A percentile compares a stretch with the other conserved stretches of the same genome.
Conservation (phyloP, 2,888 invertebrate genomes). For the Penaeus monodon region DNA sequence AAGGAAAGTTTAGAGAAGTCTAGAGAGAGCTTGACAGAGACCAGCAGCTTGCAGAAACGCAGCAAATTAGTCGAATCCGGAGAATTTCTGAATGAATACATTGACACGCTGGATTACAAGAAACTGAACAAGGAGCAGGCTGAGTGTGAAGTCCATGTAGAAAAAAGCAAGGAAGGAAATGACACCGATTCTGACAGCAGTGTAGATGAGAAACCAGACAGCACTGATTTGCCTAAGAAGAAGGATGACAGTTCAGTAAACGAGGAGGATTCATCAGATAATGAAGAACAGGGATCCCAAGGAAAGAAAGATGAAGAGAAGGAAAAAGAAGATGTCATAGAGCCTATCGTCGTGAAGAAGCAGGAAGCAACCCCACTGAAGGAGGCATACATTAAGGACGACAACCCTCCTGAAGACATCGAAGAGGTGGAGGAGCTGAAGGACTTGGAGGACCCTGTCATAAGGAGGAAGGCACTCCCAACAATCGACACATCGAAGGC, state of each 20-base stretch:
- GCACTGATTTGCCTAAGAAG: too few relatives aligned
- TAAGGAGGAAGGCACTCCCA: constrained; percentile 30
- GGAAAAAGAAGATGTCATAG: not conserved
- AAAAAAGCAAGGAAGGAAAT: constrained; percentile 13
- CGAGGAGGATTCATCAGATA: too few relatives aligned
- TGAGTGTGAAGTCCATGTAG: constrained; percentile 54
- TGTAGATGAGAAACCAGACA: too few relatives aligned
- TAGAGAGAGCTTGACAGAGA: constrained; percentile 33
- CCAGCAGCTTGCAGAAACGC: not conserved
- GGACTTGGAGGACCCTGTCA: not conserved
- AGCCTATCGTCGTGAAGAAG: too few relatives aligned
- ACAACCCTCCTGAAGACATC: not conserved
- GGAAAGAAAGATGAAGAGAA: not conserved
- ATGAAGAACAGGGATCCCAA: too few relatives aligned
- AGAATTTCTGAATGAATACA: constrained; percentile 53
- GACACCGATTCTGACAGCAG: too few relatives aligned
- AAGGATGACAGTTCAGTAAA: too few relatives aligned
- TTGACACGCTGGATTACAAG: constrained; percentile 26
- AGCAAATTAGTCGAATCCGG: constrained; percentile 46
- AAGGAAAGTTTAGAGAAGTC: constrained; percentile 39
- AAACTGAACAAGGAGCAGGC: constrained; percentile 28
- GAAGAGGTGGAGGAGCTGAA: constrained; percentile 6
- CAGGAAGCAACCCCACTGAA: too few relatives aligned
- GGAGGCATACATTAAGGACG: too few relatives aligned
- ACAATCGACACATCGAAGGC: constrained; percentile 42